Percentiles rank a stretch among this genome's conserved stretches.
Conservation (phyloP, 1,140 invertebrate genomes). For the Camponotus vicinus region DNA sequence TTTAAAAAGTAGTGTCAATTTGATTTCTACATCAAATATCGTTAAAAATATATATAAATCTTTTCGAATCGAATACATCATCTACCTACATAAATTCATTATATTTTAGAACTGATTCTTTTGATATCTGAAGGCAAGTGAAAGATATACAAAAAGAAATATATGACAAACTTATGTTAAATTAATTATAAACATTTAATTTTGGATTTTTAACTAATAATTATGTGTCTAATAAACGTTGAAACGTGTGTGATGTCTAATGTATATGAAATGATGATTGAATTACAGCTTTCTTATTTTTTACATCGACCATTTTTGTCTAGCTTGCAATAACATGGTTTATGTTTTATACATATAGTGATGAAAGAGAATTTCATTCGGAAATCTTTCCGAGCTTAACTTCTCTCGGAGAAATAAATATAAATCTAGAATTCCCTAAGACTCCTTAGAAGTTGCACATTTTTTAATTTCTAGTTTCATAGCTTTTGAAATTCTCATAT, state of each 20-base stretch:
- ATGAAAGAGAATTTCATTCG: constrained; percentile 29
- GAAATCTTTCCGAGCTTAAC: neutral
- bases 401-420: neutral
- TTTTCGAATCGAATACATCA: neutral
- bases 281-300: neutral
- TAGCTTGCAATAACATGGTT: neutral
- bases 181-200: neutral
- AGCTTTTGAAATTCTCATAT: neutral
- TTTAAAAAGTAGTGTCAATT: neutral
- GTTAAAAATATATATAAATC: neutral
- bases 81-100: neutral
- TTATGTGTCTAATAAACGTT: neutral
- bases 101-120: neutral
- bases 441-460: neutral
- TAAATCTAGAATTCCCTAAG: neutral
- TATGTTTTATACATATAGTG: no score
- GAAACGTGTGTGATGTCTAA: neutral
- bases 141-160: neutral
- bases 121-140: neutral
- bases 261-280: neutral
- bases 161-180: neutral
- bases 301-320: neutral
- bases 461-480: neutral
- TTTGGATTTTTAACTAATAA: neutral
- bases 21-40: neutral